These are phyloP conservation scores for Vombatus ursinus DNA, from an alignment of 2,113 vertebrate species.

Conservation along the genomic window DNA sequence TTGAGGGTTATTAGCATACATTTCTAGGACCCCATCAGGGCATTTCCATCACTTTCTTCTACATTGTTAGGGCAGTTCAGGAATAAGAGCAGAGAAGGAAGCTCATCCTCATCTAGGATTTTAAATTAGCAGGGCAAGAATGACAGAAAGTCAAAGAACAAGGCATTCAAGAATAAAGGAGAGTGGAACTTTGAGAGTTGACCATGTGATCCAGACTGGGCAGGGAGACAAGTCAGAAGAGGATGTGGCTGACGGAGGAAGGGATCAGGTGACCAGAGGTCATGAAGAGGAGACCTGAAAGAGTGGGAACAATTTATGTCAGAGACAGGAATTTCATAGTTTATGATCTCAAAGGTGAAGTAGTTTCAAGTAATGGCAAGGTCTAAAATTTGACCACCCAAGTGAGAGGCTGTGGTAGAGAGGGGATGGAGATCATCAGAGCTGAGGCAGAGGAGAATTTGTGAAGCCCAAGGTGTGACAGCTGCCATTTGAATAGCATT, in stretches of 20 bases:
- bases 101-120: neutral
- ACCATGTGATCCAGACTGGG: neutral
- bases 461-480: neutral
- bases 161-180: neutral
- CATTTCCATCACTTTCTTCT: neutral
- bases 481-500: neutral
- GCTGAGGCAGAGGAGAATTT: neutral
- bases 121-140: neutral
- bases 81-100: neutral
- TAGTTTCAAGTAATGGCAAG: neutral
- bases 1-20: neutral
- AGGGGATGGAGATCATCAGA: neutral
- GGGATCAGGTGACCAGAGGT: neutral
- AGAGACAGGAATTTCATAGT: neutral
- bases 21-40: neutral
- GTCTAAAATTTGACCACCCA: neutral
- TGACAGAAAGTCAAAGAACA: neutral
- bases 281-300: neutral
- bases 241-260: neutral
- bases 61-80: neutral
- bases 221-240: neutral
- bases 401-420: neutral
- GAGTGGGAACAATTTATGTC: neutral
- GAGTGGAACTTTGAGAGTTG: neutral
- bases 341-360: neutral